Evolutionary conservation across 2,797 vertebrate species (phyloP), one percentile per base, ranked within the genome.

Genomic region (Coregonus ussuriensis): DNA sequence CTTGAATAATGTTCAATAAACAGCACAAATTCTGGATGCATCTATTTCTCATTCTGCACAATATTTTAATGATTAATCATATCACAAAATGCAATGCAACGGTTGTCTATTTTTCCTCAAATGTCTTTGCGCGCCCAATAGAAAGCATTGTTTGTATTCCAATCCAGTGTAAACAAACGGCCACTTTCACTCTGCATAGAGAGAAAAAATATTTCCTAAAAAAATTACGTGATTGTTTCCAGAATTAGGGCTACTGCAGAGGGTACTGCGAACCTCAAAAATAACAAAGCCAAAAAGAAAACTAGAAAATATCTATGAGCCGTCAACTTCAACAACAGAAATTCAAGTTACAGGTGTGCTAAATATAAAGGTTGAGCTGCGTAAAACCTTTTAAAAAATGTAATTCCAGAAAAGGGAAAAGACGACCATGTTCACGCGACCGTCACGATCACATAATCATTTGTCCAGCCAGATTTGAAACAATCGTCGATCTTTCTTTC

Each of bases 301-400:
- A 86, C 72, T 72, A 9, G 21, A 63, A 65, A 31, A 65, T 13
- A 62, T n/a, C 72, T 76, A 69, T 71, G 54, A 78, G 13, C 72
- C 81, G 77, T 82, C 84, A 84, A 72, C 31, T 59, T 79, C 75
- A 84, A 88, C 81, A 71, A 82, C 79, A 78, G 81, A 53, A 77
- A 74, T 82, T 75, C 84, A 81, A 80, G 79, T 74, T 81, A 85
- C 75, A 83, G 66, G 72, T 82, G 79, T 83, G 72, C 71, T 74
- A 71, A 78, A 87, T 81, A 83, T 79, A 83, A 75, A 83, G 68
- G 37, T 78, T n/a, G 80, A 77, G 67, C 53, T 81, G 73, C 81
- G 82, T 74, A 85, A 89, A 91, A 86, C 15, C 56, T 56, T 67
- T 77, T 74, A 77, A 78, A 87, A 89, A 87, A 85, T 78, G 82